A percentile compares a stretch with the other conserved stretches of the same genome.
These are phyloP conservation scores for Lepidocolaptes lacrymiger DNA, from an alignment of 2,797 vertebrate species.

Conservation along the genomic window DNA sequence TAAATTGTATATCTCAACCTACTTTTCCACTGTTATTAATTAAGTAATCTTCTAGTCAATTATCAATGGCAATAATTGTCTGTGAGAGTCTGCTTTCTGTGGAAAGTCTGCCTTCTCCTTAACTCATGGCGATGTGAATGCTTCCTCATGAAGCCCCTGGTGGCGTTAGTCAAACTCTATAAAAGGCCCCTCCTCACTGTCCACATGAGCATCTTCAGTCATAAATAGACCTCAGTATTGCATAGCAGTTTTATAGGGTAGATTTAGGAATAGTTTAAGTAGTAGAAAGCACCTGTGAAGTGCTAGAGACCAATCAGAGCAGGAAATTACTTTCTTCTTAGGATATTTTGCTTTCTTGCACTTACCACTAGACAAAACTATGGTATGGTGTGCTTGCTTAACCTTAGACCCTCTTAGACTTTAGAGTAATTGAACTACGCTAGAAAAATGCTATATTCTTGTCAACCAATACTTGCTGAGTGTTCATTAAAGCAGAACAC, in stretches of 20 bases:
- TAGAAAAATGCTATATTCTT: not conserved
- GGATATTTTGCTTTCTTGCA: not conserved
- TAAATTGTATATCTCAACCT: not conserved
- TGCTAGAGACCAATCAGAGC: not conserved
- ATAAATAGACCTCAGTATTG: not conserved
- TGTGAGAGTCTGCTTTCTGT: not conserved
- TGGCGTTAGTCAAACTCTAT: not conserved
- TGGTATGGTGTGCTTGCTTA: not conserved
- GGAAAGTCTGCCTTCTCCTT: not conserved
- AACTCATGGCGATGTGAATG: not conserved
- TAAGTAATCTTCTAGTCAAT: not conserved
- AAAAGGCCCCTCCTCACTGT: not conserved
- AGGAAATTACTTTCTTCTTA: constrained; percentile 4
- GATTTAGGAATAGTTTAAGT: not conserved
- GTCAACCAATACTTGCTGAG: not conserved
- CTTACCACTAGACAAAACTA: not conserved
- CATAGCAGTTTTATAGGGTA: not conserved
- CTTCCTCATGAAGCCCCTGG: not conserved
- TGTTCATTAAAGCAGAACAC: not conserved
- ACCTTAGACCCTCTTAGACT: not conserved
- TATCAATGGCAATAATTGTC: not conserved
- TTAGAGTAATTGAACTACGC: not conserved
- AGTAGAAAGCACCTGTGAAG: not conserved
- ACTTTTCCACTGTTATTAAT: not conserved
- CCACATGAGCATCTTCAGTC: not conserved